Evolutionary conservation across 2,113 vertebrate species (phyloP).

Genomic region (Hypomesus transpacificus): DNA sequence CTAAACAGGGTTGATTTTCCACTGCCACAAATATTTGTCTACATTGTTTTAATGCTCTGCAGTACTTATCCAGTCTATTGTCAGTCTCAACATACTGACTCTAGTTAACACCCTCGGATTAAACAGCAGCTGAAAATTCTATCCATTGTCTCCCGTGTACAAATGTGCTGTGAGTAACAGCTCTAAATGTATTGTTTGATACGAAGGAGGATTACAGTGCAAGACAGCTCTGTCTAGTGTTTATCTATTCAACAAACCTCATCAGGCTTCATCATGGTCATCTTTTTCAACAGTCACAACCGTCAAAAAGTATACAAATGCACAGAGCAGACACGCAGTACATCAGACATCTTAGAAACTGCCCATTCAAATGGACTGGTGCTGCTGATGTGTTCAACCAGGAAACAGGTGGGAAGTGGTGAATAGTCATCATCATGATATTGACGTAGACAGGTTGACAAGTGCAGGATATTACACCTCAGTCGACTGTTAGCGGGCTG

Average conservation of each 20-base stretch:
- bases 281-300: too few species aligned
- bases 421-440: background rate
- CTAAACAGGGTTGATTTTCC: slow-evolving; percentile 47
- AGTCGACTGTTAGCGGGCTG: too few species aligned
- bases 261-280: background rate
- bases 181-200: slow-evolving; percentile 38
- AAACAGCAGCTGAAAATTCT: slow-evolving; percentile 31
- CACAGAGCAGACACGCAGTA: too few species aligned
- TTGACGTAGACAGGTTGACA: background rate
- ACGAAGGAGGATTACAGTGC: slow-evolving; percentile 32
- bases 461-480: slow-evolving; percentile 24
- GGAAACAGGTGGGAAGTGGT: slow-evolving; percentile 12
- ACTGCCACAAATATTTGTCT: slow-evolving; percentile 25
- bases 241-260: slow-evolving; percentile 24
- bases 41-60: slow-evolving; percentile 45
- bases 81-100: slow-evolving; percentile 19
- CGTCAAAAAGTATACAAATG: slow-evolving; percentile 43
- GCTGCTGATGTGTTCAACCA: background rate
- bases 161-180: slow-evolving; percentile 35
- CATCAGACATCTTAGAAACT: too few species aligned
- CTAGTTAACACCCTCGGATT: slow-evolving; percentile 45
- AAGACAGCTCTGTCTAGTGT: slow-evolving; percentile 40
- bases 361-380: background rate
- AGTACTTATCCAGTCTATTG: slow-evolving; percentile 20
- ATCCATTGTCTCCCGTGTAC: slow-evolving; percentile 41